A percentile compares a stretch with the other conserved stretches of the same genome.
Conservation (phyloP, 2,888 invertebrate species). For the Xanthia togata region DNA sequence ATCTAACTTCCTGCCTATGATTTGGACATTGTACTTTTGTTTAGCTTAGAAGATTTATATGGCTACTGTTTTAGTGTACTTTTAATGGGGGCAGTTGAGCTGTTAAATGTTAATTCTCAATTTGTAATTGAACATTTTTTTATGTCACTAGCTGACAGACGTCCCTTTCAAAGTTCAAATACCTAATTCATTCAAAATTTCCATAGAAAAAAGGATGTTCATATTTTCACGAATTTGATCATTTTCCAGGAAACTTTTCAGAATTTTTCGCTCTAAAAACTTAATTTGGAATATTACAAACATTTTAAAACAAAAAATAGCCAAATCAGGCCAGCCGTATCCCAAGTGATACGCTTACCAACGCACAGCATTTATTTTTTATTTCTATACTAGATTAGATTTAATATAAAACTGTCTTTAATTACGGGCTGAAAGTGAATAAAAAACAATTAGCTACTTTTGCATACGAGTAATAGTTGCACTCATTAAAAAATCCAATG, state of each 20-base stretch:
- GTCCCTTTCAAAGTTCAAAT: too few species aligned
- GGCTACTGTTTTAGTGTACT: slow-evolving; percentile 52
- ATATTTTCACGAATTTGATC: too few species aligned
- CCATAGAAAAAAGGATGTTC: too few species aligned
- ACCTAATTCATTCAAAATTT: too few species aligned
- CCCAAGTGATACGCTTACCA: too few species aligned
- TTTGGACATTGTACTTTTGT: slow-evolving; percentile 68
- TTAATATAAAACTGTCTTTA: background rate
- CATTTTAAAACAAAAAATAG: too few species aligned
- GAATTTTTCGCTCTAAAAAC: too few species aligned
- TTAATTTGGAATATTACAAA: too few species aligned
- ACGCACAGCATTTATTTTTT: too few species aligned
- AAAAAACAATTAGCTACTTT: background rate
- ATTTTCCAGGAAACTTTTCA: too few species aligned
- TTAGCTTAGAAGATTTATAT: slow-evolving; percentile 62
- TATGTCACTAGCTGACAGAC: background rate
- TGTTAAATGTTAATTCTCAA: slow-evolving; percentile 37
- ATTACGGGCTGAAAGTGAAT: background rate
- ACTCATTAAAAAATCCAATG: background rate
- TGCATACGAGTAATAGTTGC: background rate
- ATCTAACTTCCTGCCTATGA: slow-evolving; percentile 81
- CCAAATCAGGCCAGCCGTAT: too few species aligned
- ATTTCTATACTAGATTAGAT: too few species aligned
- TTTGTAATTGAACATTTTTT: slow-evolving; percentile 22
- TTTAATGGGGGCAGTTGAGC: slow-evolving; percentile 41